phyloP scores from a whole-genome alignment of 2,797 vertebrate genomes.

The Tympanoctomys barrerae region DNA sequence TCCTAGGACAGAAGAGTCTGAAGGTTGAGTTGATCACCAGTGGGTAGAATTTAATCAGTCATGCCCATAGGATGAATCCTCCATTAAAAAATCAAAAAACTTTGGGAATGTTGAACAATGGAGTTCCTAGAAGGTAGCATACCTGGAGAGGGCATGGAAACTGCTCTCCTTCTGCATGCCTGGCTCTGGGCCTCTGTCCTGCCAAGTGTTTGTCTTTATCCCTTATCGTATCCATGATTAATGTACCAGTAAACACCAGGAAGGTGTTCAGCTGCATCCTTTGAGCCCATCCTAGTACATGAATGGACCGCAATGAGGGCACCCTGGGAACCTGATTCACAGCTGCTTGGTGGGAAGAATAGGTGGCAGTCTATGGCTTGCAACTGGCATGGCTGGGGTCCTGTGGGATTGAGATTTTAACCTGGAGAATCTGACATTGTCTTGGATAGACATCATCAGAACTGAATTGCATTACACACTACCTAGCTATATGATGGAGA shows the following conservation, averaged over 20 bases:
- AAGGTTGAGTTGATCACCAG: neutral
- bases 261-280: neutral
- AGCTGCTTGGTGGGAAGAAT: neutral
- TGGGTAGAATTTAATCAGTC: neutral
- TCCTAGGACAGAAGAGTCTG: neutral
- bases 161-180: too few species aligned
- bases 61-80: neutral
- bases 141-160: neutral
- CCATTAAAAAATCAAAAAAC: neutral
- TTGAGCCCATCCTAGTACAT: neutral
- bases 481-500: neutral
- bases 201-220: neutral
- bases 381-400: neutral
- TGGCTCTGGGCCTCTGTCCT: neutral
- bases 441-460: neutral
- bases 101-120: neutral
- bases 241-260: neutral
- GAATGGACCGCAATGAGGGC: neutral
- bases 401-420: neutral
- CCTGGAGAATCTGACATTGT: neutral
- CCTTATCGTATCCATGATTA: neutral
- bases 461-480: neutral
- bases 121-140: neutral
- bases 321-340: neutral
- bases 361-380: neutral